phyloP scores from a whole-genome alignment of 53 echinoderm and acorn worm species.

The Astropecten irregularis region DNA sequence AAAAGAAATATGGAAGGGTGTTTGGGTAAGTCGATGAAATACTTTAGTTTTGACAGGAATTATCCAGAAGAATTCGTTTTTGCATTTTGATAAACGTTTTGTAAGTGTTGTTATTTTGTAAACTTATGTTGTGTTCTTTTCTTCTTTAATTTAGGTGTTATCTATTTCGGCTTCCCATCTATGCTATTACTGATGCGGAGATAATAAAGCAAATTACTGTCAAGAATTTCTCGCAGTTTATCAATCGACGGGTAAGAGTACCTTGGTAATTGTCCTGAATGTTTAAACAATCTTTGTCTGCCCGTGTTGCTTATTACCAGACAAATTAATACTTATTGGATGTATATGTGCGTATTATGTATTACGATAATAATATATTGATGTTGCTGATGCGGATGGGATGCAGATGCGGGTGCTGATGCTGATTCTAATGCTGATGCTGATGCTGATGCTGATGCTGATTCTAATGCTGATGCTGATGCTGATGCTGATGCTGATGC shows the following conservation, averaged over 20 bases:
- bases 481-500: neutral
- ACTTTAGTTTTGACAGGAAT: neutral
- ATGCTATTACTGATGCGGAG: slow-evolving; percentile 43
- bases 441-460: neutral
- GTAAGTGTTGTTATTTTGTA: neutral
- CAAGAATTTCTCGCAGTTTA: slow-evolving; percentile 44
- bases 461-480: neutral
- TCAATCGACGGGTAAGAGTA: slow-evolving; percentile 57
- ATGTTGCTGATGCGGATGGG: neutral
- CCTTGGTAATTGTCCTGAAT: neutral
- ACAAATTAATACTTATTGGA: neutral
- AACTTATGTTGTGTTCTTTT: neutral
- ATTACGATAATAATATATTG: neutral
- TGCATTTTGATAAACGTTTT: neutral
- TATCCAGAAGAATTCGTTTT: too few species aligned
- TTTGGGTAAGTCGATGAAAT: slow-evolving; percentile 1
- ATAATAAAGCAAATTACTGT: slow-evolving; percentile 35
- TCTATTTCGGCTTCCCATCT: slow-evolving; percentile 28
- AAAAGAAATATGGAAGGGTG: slow-evolving; percentile 11
- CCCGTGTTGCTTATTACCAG: neutral
- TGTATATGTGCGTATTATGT: neutral
- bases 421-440: neutral
- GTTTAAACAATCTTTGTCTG: slow-evolving; percentile 63
- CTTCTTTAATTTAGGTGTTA: slow-evolving; percentile 18
- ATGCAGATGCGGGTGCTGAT: neutral